Percentiles rank a stretch among this genome's conserved stretches.
These are phyloP conservation scores for Lucilia cuprina DNA, from an alignment of 1,140 invertebrate genomes.

Conservation along the genomic window DNA sequence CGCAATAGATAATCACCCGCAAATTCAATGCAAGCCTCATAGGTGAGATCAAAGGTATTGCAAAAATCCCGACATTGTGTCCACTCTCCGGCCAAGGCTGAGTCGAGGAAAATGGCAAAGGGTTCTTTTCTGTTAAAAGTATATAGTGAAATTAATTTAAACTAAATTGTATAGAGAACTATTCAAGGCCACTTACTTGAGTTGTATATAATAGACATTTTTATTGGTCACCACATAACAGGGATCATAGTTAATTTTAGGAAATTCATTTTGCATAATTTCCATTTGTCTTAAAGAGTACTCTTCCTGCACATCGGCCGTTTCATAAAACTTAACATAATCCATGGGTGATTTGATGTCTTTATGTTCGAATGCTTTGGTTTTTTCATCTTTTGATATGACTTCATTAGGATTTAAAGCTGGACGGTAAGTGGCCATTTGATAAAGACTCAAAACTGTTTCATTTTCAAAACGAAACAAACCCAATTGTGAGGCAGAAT, in stretches of 20 bases:
- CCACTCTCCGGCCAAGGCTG: conserved; percentile 52
- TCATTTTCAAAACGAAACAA: conserved; percentile 66
- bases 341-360: conserved; percentile 59
- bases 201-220: conserved; percentile 72
- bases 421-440: conserved; percentile 54
- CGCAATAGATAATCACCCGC: conserved; percentile 75
- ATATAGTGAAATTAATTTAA: background rate
- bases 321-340: conserved; percentile 57
- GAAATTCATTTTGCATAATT: conserved; percentile 59
- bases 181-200: conserved; percentile 63
- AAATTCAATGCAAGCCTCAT: conserved; percentile 74
- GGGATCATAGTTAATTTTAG: conserved; percentile 66
- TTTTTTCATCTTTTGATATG: conserved; percentile 64
- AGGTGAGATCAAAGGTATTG: conserved; percentile 70
- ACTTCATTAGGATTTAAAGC: conserved; percentile 40
- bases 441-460: conserved; percentile 57
- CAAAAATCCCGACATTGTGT: conserved; percentile 60
- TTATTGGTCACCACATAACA: conserved; percentile 76
- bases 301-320: conserved; percentile 48
- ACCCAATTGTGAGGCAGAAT: conserved; percentile 64
- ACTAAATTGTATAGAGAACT: too few species aligned
- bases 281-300: conserved; percentile 58
- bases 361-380: conserved; percentile 64
- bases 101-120: conserved; percentile 72
- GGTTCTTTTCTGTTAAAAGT: conserved; percentile 65